Percentiles rank a stretch among this genome's conserved stretches.
Evolutionary conservation across 2,797 vertebrate species (phyloP).

Genomic region (Delichon dasypus): DNA sequence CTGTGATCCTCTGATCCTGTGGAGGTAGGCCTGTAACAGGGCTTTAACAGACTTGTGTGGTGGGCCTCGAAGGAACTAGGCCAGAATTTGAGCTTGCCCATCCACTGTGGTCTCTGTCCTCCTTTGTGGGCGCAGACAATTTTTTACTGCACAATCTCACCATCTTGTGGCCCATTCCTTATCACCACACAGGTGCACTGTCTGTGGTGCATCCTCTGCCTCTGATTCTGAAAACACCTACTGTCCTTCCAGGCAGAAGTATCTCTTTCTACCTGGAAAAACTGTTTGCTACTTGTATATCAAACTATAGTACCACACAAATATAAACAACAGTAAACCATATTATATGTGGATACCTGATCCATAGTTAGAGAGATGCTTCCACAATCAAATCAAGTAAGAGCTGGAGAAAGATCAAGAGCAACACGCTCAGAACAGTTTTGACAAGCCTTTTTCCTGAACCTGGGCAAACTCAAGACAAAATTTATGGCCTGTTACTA

Average conservation of each 20-base stretch:
- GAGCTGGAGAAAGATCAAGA: not conserved
- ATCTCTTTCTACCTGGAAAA: not conserved
- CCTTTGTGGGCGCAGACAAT: not conserved
- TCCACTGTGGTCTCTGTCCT: not conserved
- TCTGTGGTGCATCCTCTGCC: not conserved
- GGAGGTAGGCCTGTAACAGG: not conserved
- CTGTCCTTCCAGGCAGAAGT: not conserved
- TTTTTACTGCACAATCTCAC: not conserved
- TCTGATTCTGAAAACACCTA: not conserved
- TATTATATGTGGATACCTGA: not conserved
- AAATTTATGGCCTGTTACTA: not conserved
- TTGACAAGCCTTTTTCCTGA: not conserved
- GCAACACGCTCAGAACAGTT: not conserved
- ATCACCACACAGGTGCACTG: fast-evolving
- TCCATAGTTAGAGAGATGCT: not conserved
- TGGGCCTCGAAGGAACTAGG: not conserved
- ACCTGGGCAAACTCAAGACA: not conserved
- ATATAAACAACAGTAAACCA: not conserved
- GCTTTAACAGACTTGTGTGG: not conserved
- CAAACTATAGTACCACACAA: not conserved
- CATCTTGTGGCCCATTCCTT: not conserved
- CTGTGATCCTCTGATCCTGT: not conserved
- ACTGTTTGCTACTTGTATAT: not conserved
- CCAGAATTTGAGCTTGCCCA: not conserved
- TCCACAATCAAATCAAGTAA: not conserved